These are phyloP conservation scores for Pelagia noctiluca DNA, from an alignment of 30 jellyfish, hydroid and myxozoan species.

Conservation along the genomic window DNA sequence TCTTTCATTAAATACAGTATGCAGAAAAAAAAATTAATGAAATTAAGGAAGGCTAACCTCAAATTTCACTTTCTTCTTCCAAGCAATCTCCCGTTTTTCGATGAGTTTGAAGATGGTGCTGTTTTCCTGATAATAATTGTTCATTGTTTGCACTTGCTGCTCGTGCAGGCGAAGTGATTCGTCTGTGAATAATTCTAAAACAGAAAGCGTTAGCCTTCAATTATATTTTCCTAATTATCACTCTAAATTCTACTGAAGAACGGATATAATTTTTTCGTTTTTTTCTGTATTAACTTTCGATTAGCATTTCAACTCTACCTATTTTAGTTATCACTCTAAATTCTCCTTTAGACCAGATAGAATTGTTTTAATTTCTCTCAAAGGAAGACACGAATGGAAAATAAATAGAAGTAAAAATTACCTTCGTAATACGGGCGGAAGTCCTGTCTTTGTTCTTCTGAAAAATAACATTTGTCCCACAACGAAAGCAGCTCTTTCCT, in stretches of 20 bases:
- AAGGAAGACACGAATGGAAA: neutral
- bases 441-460: constrained; percentile 82
- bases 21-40: neutral
- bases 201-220: neutral
- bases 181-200: constrained; percentile 88
- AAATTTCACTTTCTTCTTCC: constrained; percentile 94
- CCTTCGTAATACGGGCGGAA: constrained; percentile 86
- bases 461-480: constrained; percentile 95
- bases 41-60: constrained; percentile 89
- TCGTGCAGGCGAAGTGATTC: constrained; percentile 94
- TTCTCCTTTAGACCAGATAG: too few species aligned
- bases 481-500: constrained; percentile 85
- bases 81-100: constrained; percentile 87
- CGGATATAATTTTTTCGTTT: too few species aligned
- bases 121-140: constrained; percentile 88
- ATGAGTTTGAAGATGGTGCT: constrained; percentile 83
- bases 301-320: too few species aligned
- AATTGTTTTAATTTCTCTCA: neutral
- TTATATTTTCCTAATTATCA: too few species aligned
- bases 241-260: too few species aligned
- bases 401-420: neutral
- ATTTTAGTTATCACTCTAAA: too few species aligned
- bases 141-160: constrained; percentile 92
- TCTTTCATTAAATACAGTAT: too few species aligned
- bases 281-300: too few species aligned